Conservation (phyloP, 2,113 vertebrate genomes). For the Datnioides undecimradiatus region DNA sequence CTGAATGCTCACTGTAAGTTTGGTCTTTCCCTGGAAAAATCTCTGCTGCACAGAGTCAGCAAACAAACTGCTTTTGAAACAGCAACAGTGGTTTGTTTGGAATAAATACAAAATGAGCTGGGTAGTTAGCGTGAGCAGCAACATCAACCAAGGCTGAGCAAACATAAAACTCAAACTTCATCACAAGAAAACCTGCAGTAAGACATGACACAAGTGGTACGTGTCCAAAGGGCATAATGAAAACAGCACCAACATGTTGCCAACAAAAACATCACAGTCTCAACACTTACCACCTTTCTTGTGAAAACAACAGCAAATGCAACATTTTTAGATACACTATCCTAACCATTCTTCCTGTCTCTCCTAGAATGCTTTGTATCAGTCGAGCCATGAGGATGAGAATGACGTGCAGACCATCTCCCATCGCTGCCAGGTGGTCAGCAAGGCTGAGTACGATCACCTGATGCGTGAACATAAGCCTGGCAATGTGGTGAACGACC, state of each 20-base stretch:
- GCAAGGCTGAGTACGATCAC: constrained; percentile 91
- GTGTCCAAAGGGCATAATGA: neutral
- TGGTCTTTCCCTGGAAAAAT: constrained; percentile 11
- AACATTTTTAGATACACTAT: neutral
- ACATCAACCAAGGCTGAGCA: neutral
- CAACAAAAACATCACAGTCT: neutral
- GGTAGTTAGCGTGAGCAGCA: neutral
- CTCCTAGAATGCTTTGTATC: constrained; percentile 93
- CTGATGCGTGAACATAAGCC: constrained; percentile 86
- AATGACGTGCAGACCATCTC: constrained; percentile 99
- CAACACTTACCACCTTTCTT: neutral
- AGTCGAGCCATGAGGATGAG: constrained; percentile 97
- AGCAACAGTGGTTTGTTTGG: constrained; percentile 35
- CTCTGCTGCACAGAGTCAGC: neutral
- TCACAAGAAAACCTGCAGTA: constrained; percentile 16
- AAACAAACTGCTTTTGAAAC: constrained; percentile 35
- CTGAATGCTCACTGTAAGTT: constrained; percentile 2
- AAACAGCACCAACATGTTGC: neutral
- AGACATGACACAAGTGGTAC: neutral
- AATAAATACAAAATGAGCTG: constrained; percentile 14
- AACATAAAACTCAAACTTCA: constrained; percentile 20
- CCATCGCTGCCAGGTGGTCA: constrained; percentile 97
- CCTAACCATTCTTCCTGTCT: neutral
- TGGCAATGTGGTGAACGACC: constrained; percentile 86
- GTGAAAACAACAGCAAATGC: neutral